phyloP scores from a whole-genome alignment of 2,888 invertebrate genomes.

The Parascotia fuliginaria region DNA sequence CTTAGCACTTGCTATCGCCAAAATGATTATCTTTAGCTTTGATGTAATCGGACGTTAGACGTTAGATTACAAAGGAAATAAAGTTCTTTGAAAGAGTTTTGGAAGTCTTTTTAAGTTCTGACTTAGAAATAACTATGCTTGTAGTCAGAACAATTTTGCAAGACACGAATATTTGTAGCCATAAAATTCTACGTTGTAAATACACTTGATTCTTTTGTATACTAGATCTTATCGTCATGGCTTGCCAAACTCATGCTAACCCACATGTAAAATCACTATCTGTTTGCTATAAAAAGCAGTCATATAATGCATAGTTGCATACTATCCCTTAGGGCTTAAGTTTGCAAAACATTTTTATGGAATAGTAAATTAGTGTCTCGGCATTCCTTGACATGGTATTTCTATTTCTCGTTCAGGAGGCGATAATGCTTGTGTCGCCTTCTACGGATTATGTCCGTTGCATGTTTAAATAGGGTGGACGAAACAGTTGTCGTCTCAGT shows the following conservation, averaged over 20 bases:
- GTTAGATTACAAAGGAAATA: too few relatives aligned
- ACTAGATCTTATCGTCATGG: too few relatives aligned
- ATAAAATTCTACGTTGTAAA: too few relatives aligned
- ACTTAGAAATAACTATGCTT: too few relatives aligned
- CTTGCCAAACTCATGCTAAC: too few relatives aligned
- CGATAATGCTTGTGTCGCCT: conserved; percentile 25
- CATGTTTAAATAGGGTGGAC: conserved; percentile 13
- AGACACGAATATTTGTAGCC: too few relatives aligned
- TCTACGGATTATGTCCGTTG: conserved; percentile 18
- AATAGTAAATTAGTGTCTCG: conserved; percentile 10
- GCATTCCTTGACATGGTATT: conserved; percentile 20
- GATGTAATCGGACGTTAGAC: not conserved
- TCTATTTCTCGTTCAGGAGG: conserved; percentile 12
- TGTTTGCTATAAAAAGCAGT: not conserved
- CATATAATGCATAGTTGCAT: not conserved
- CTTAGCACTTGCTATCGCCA: conserved; percentile 16
- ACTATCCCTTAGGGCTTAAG: not conserved
- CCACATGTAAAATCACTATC: too few relatives aligned
- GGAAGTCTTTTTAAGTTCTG: too few relatives aligned
- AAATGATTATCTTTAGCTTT: conserved; percentile 1
- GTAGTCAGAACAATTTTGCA: too few relatives aligned
- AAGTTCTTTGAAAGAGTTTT: too few relatives aligned
- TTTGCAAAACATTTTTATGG: conserved; percentile 13
- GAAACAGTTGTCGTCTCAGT: conserved; percentile 4
- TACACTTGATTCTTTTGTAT: too few relatives aligned